Evolutionary conservation across 1,140 invertebrate species (phyloP).

Genomic region (Diorhabda sublineata): DNA sequence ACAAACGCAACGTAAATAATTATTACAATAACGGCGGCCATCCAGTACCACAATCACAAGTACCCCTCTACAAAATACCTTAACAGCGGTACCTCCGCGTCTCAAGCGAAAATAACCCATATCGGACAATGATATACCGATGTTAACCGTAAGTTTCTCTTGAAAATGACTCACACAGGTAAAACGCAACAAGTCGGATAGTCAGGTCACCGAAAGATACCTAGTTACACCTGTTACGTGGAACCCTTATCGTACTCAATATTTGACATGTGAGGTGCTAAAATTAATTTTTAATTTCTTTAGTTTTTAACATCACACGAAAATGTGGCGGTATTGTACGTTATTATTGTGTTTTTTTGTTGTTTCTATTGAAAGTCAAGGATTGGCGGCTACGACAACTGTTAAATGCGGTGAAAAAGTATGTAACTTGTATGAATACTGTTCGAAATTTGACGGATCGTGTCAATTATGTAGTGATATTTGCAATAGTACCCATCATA

Average conservation of each 20-base stretch:
- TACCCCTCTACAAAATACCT: conserved; percentile 8
- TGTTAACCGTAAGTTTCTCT: conserved; percentile 2
- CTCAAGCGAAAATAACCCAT: conserved; percentile 9
- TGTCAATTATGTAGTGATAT: conserved; percentile 33
- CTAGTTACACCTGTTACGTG: conserved; percentile 31
- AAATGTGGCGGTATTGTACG: conserved; percentile 23
- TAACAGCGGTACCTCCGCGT: neutral
- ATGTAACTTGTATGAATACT: conserved; percentile 33
- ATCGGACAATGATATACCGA: neutral
- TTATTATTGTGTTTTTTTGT: conserved; percentile 16
- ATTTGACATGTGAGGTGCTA: conserved; percentile 10
- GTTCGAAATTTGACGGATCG: conserved; percentile 27
- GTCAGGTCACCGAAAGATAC: conserved; percentile 23
- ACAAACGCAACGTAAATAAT: neutral
- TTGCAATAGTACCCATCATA: conserved; percentile 29
- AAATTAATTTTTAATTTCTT: conserved; percentile 24
- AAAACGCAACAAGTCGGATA: conserved; percentile 28
- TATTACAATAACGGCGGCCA: conserved; percentile 3
- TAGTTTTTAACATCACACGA: conserved; percentile 17
- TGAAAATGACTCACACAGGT: conserved; percentile 36
- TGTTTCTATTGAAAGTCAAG: conserved; percentile 10
- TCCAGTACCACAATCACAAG: neutral
- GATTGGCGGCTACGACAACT: conserved; percentile 24
- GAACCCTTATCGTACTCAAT: conserved; percentile 1
- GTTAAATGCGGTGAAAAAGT: conserved; percentile 32